Percentiles rank a stretch among this genome's conserved stretches.
Evolutionary conservation across 2,113 vertebrate species (phyloP).

Genomic region (Pteropus alecto): DNA sequence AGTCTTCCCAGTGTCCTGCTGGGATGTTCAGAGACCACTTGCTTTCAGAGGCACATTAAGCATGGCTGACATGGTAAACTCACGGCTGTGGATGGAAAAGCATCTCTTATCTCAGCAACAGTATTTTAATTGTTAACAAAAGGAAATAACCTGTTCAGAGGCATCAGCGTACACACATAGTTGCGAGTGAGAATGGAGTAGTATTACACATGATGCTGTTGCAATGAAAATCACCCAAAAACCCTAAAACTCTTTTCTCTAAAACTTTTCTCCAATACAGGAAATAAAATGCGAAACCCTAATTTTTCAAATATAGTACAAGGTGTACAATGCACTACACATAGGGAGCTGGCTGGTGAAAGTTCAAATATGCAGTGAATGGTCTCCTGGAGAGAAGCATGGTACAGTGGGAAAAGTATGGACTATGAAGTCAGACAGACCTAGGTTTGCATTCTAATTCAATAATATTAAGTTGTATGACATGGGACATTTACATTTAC

Average conservation of each 20-base stretch:
- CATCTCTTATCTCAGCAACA: not conserved
- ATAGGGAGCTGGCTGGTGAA: not conserved
- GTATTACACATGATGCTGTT: not conserved
- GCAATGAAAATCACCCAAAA: not conserved
- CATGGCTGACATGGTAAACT: not conserved
- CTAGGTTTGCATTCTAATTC: not conserved
- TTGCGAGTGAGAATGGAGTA: not conserved
- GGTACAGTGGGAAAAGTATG: not conserved
- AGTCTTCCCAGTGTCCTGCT: not conserved
- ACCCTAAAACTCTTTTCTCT: not conserved
- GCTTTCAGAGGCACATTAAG: constrained; percentile 34
- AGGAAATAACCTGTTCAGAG: not conserved
- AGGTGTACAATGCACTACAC: not conserved
- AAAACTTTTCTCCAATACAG: not conserved
- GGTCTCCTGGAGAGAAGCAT: not conserved
- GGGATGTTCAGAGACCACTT: not conserved
- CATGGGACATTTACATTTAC: not conserved
- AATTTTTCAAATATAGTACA: not conserved
- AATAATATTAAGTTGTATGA: not conserved
- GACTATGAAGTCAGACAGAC: not conserved
- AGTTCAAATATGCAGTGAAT: not conserved
- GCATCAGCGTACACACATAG: not conserved
- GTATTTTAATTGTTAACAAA: constrained; percentile 41
- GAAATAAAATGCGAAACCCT: not conserved
- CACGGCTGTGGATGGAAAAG: not conserved